Base-by-base conservation (phyloP, 2,113 vertebrate species). In the Scortum barcoo region DNA sequence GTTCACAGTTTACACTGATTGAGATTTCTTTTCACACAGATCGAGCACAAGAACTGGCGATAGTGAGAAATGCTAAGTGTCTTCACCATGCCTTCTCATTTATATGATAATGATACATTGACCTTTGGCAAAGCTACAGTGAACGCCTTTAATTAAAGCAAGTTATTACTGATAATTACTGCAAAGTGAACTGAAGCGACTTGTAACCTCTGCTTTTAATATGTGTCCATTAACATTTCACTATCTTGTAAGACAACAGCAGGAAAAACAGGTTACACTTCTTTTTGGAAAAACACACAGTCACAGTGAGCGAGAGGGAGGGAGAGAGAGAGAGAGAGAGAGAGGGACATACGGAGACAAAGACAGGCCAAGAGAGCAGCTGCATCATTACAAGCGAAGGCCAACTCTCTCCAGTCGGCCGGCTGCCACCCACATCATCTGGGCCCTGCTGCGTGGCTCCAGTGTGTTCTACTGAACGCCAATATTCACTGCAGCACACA, bases 331-430 rank as follows among this genome's bases (percentile, higher is more conserved):
- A 53, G 22, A 65, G 58, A 24, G 53, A 53, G 22, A 53, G 33
- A 0, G 38, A 53, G 33, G 60, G 63, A 58, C 28, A 38, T 1
- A 10, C 16, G 26, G 73, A 76, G 53, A 76, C 57, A 81, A 46
- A 77, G 65, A 74, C 17, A 60, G 28, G 58, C 61, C 0, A 22
- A 76, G 65, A 81, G 56, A 84, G 86, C 82, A 91, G 86, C 89
- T 88, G 90, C 71, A 87, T 84, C 72, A 85, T 60, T 78, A 38
- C 50, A 14, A 84, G 67, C 58, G 76, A 77, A 84, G 81, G 78
- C 65, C 72, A 60, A 60, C 72, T 79, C 77, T 74, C 83, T 63
- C 53, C 83, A 78, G 8, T 58, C n/a, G 57, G 33, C 57, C 67
- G 44, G 16, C 85, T 86, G 79, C 74, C 75, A 63, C 48, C 14